phyloP scores from a whole-genome alignment of 2,797 vertebrate genomes.

The Nyctalus aviator region DNA sequence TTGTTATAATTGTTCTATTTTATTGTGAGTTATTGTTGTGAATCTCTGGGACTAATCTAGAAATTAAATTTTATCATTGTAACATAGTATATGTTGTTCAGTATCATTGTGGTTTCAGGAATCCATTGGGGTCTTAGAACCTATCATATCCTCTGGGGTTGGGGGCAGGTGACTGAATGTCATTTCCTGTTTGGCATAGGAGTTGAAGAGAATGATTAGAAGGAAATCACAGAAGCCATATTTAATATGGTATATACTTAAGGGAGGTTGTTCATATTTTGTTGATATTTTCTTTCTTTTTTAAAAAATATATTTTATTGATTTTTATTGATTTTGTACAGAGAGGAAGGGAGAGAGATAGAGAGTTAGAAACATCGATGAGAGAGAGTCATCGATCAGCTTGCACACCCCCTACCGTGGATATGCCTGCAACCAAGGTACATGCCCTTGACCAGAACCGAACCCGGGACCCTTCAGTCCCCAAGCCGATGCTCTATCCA shows the following conservation, averaged over 20 bases:
- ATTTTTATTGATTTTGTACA: no score
- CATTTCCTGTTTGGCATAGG: not conserved
- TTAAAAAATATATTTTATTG: no score
- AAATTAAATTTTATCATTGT: not conserved
- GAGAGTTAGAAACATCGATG: no score
- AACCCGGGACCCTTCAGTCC: no score
- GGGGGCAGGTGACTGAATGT: no score
- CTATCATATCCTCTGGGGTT: not conserved
- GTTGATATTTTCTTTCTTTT: slow-evolving; percentile 16
- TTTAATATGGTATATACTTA: slow-evolving; percentile 5
- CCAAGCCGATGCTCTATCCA: no score
- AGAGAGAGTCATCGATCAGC: no score
- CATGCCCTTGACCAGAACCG: no score
- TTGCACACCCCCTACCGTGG: no score
- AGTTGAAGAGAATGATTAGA: not conserved
- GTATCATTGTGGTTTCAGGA: not conserved
- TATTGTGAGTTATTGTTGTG: not conserved
- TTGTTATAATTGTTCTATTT: not conserved
- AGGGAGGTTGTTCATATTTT: not conserved
- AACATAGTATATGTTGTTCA: not conserved
- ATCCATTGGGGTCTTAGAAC: not conserved
- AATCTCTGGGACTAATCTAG: not conserved
- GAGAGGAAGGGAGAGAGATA: no score
- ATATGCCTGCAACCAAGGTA: no score
- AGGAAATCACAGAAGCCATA: not conserved